These are phyloP conservation scores for Hybognathus amarus DNA, from an alignment of 2,797 vertebrate species.

Conservation along the genomic window DNA sequence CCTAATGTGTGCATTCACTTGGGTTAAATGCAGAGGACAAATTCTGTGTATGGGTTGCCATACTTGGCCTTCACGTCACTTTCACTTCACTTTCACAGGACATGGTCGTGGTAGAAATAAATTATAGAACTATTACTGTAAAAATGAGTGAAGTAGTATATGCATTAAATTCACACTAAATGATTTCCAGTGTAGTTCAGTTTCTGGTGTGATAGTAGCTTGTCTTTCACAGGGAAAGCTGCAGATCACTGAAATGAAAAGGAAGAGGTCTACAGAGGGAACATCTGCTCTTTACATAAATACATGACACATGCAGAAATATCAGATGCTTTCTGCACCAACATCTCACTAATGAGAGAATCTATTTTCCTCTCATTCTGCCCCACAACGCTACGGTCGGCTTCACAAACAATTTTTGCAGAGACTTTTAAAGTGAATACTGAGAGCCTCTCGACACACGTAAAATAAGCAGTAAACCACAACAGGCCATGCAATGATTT, in stretches of 20 bases:
- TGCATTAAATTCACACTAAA: background rate
- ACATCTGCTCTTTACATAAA: slow-evolving; percentile 32
- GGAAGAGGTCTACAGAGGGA: background rate
- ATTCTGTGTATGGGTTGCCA: too few relatives aligned
- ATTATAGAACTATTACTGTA: background rate
- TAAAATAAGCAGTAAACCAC: slow-evolving; percentile 1
- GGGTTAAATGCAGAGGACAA: too few relatives aligned
- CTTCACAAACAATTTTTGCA: slow-evolving; percentile 7
- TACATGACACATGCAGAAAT: slow-evolving; percentile 16
- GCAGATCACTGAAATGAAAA: slow-evolving; percentile 4
- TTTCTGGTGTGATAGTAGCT: background rate
- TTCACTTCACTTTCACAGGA: too few relatives aligned
- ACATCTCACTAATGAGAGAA: background rate
- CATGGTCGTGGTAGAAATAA: background rate
- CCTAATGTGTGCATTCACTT: too few relatives aligned
- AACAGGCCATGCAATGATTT: background rate
- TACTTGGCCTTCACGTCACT: too few relatives aligned
- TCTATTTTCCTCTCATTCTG: background rate
- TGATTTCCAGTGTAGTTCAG: background rate
- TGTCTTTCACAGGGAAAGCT: background rate
- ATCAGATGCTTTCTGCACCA: background rate
- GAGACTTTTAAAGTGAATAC: background rate
- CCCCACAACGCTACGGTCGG: background rate
- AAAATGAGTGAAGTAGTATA: background rate
- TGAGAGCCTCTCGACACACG: background rate